Evolutionary conservation across 2,113 vertebrate genomes (phyloP).

Genomic region (Telmatochromis sp.): DNA sequence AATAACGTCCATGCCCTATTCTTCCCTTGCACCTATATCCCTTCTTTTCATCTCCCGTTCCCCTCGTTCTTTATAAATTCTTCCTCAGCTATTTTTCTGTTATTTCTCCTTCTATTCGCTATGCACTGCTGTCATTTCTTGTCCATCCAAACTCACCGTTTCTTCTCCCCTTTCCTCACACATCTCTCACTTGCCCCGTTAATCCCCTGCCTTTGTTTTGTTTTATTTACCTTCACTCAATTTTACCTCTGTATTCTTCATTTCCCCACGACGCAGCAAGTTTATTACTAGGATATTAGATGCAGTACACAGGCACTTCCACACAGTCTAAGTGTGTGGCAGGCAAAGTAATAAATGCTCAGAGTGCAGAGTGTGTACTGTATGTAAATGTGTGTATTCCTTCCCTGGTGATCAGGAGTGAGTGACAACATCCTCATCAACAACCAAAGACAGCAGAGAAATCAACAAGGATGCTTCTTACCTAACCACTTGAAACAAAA

Average conservation of each 20-base stretch:
- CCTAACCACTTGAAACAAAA: background rate
- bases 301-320: background rate
- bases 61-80: background rate
- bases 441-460: background rate
- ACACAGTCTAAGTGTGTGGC: background rate
- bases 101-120: background rate
- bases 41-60: background rate
- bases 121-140: background rate
- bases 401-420: background rate
- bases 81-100: background rate
- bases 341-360: background rate
- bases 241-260: background rate
- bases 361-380: background rate
- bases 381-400: background rate
- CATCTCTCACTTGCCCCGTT: background rate
- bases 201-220: background rate
- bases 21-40: background rate
- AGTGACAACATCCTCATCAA: background rate
- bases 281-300: conserved; percentile 8
- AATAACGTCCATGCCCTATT: background rate
- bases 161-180: background rate
- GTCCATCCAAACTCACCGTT: background rate
- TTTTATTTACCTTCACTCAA: background rate
- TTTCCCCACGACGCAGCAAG: background rate
- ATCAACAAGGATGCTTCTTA: background rate